Evolutionary conservation across 1,140 invertebrate species (phyloP), one percentile per base, ranked within the genome.

Genomic region (Bombus haemorrhoidalis): DNA sequence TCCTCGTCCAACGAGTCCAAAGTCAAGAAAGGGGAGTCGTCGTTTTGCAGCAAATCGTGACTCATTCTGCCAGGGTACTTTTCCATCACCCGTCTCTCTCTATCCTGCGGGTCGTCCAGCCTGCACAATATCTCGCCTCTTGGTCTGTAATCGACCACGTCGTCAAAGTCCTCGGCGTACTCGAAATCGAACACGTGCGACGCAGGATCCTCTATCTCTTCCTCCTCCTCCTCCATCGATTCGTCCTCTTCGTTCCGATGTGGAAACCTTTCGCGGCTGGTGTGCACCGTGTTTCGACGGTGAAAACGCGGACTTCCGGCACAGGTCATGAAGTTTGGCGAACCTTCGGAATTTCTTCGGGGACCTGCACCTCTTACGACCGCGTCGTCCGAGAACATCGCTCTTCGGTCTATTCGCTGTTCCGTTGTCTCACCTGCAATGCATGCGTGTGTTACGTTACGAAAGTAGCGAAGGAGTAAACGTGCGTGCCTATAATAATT

Each of bases 101-200:
- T 85, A 15, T 92, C 91, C 37, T 89, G 85, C 0, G 83, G 59
- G 64, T 91, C 86, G 32, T 94, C 92, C 32, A 92, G 87, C 80
- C 91, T 93, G 62, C 89, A 82, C 13, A 89, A 85, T 39, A 90
- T 89, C 82, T 95, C 94, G 32, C 94, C 95, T 32, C 93, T 92
- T 1, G 94, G 94, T n/a, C 93, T 92, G 69, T 94, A 95, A 77
- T 95, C 95, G 18, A 95, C 94, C 64, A 95, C 92, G 87, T 95
- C 95, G 82, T 95, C 93, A 72, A 95, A 93, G 68, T 94, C 94
- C 80, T 95, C 94, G 25, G 89, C 92, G 71, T 95, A 94, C 43
- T 93, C 95, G 80, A 94, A 95, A 28, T 95, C 94, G 84, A 94
- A 95, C 37, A 93, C 84, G 73, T 93, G 93, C 39, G 92, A 91